Base-by-base conservation (phyloP, 2,113 vertebrate species). In the Prionailurus viverrinus region DNA sequence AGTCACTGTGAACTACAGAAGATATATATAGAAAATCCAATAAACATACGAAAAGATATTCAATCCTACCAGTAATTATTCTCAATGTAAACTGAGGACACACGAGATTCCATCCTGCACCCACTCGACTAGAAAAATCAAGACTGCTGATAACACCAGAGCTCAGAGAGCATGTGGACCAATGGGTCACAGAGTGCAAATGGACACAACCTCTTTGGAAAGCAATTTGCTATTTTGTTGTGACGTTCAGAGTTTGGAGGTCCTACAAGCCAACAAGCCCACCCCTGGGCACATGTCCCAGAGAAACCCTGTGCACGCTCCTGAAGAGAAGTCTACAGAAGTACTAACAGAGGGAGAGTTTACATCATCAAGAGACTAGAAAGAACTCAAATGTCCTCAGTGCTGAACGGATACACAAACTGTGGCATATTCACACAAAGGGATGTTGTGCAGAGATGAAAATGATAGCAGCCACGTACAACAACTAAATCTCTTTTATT, bases 401-500 rank as follows among this genome's bases (percentile, higher is more conserved):
- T 0, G 33, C 85, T 7, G 39, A 41, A 7, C 11, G 29, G 25
- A 71, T 7, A 33, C 27, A 41, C 3, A 8, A 61, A 3, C 0
- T 0, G 13, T 18, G 31, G 13, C 33, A 5, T 0, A 19, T 8
- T 12, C 41, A 41, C 79, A 33, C 53, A 5, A 0, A 66, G 51
- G 61, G 58, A 12, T 0, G 0, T 2, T 2, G 0, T 0, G 11
- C 25, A 1, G 71, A 65, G 0, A 7, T 7, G 29, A 39, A 14
- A 19, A 36, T 2, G 53, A 10, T 0, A 13, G 63, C 14, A 31
- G 29, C 21, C 0, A 1, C 0, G 0, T 0, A 7, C 27, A 12
- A 2, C 12, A 10, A 41, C 51, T 0, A 7, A 4, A 3, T n/a
- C 41, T 15, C 63, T 3, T 27, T 11, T 1, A 0, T 1, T 7